Base-by-base conservation (phyloP, 2,888 invertebrate genomes). In the Reticulitermes lucifugus region DNA sequence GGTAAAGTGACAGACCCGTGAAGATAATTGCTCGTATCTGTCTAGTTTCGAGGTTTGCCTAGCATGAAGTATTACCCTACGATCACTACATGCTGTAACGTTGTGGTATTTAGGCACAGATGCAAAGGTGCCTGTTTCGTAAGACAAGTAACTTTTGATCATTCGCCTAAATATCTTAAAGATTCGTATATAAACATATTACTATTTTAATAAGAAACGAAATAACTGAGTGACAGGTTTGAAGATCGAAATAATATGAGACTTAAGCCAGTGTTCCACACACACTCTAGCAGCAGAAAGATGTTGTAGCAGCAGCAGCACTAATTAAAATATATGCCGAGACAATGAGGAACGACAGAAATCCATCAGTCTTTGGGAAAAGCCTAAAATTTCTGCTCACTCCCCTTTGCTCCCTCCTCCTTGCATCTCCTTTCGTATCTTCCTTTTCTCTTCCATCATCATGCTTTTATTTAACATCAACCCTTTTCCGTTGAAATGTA, bases 311-410 rank as follows among this genome's bases (percentile, higher is more conserved):
- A 80, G 80, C 70, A 73, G 79, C 55, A 77, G 60, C 60, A 35
- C 77, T 84, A 84, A 84, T 84, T 84, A 84, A 84, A 84, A 84
- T 84, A 77, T 84, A 77, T 60, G 41, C 77, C 43, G 77, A 60
- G 77, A 84, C 83, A 84, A 75, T 84, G 77, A 84, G 60, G 77
- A 79, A 84, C 77, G 83, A 60, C 83, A 84, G 83, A 84, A 84
- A 84, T 84, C 83, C 83, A 84, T 84, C 83, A 84, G 77, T 84
- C 83, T 84, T 85, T 84, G 77, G 77, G 83, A 84, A 84, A 83
- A 71, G 79, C 79, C 79, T 79, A 79, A 79, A 81, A 81, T 81
- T 81, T 70, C 81, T 81, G 65, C 81, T 81, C 79, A 46, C 81
- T 21, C 41, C 60, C 65, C 51, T 29, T 29, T 22, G 41, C 35